Base-by-base conservation (phyloP, 2,797 vertebrate genomes). In the Falco biarmicus region DNA sequence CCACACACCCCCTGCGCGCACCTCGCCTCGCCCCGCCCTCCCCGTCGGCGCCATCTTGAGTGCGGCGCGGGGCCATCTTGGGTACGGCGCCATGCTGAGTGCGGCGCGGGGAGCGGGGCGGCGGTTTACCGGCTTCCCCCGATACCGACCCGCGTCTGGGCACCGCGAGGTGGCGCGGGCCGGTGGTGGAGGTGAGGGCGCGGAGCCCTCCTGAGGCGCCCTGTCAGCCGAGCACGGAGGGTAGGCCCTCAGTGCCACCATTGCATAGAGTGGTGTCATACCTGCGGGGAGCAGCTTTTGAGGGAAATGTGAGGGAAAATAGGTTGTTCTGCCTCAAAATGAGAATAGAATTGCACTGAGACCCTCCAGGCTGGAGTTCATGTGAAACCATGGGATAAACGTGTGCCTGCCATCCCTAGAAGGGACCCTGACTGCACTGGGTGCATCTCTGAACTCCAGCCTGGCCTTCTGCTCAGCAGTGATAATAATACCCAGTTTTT, bases 321-420 rank as follows among this genome's bases (percentile, higher is more conserved):
- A 34, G 21, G 8, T 29, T 57, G 28, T 25, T 31, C 29, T 90
- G 41, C 29, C 51, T 80, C 68, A 45, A 66, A 86, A 74, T 26
- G 28, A 34, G 20, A 83, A 45, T 54, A 16, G 61, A 69, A 59
- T 10, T 29, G 41, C 26, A 28, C 18, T 10, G 61, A 63, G 47
- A 25, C 15, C 9, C 18, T 77, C 12, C 53, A 47, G 17, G 47
- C 37, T 50, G 39, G 37, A 34, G 8, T 19, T 32, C 2, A 3
- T 6, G 13, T 32, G 29, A 32, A 45, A 45, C 13, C 7, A 12
- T 9, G 39, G 22, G 15, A 39, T 50, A n/a, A 79, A 17, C 4
- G 2, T 1, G 15, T n/a, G 32, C 28, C 15, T 3, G 13, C n/a
- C 1, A 0, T 4, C 39, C 6, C 26, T 25, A 20, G 31, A 54